phyloP scores from a whole-genome alignment of 1,140 invertebrate species.

The Potamilus streckersoni region DNA sequence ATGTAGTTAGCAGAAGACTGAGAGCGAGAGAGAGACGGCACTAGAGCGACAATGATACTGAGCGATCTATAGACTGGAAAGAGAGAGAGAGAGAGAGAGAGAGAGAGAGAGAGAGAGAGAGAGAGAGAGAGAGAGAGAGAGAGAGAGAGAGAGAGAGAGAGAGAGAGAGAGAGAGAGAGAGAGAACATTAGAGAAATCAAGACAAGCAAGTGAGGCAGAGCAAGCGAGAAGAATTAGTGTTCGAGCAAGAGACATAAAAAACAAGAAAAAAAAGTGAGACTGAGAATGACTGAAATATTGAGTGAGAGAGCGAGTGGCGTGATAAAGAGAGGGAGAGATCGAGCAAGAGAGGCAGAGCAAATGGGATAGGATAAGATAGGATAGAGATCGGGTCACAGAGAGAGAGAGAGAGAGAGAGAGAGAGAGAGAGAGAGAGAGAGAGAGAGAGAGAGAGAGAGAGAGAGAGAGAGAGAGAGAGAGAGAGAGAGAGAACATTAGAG shows the following conservation, averaged over 20 bases:
- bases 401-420: too few relatives aligned
- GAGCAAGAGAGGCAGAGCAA: too few relatives aligned
- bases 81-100: background rate
- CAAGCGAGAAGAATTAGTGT: background rate
- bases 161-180: background rate
- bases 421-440: background rate
- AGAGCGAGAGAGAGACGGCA: too few relatives aligned
- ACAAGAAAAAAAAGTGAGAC: background rate
- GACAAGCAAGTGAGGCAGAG: too few relatives aligned
- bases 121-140: conserved; percentile 5
- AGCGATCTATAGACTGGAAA: too few relatives aligned
- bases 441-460: conserved; percentile 19
- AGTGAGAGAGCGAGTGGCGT: background rate
- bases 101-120: background rate
- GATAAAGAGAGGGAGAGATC: background rate
- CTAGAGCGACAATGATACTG: too few relatives aligned
- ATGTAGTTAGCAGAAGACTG: too few relatives aligned
- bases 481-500: background rate
- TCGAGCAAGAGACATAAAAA: background rate
- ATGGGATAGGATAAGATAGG: too few relatives aligned
- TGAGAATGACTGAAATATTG: background rate
- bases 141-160: conserved; percentile 16
- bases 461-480: background rate
- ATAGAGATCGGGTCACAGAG: too few relatives aligned
- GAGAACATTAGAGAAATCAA: background rate